Percentiles rank a stretch among this genome's conserved stretches.
Evolutionary conservation across 2,797 vertebrate genomes (phyloP).

Genomic region (Melanotaenia pygmaea): DNA sequence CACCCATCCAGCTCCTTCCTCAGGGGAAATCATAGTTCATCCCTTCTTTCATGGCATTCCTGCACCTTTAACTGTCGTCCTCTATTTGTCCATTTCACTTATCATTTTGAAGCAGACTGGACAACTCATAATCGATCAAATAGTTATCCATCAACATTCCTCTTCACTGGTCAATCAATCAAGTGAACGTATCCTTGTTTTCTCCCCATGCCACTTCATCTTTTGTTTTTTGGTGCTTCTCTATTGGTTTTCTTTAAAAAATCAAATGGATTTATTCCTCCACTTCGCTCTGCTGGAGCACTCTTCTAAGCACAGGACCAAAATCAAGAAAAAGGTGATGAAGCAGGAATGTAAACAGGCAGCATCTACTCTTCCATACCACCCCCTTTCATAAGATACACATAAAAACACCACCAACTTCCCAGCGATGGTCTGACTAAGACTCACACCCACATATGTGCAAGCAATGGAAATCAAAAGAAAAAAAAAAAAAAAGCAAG

Average conservation of each 20-base stretch:
- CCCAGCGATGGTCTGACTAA: slow-evolving; percentile 64
- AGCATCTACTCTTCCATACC: slow-evolving; percentile 46
- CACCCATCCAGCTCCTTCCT: slow-evolving; percentile 52
- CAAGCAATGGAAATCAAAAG: slow-evolving; percentile 29
- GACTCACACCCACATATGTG: slow-evolving; percentile 52
- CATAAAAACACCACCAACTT: slow-evolving; percentile 53
- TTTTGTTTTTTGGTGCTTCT: background rate
- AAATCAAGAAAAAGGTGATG: slow-evolving; percentile 56
- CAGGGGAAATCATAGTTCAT: slow-evolving; percentile 73
- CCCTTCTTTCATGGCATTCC: slow-evolving; percentile 55
- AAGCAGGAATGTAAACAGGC: slow-evolving; percentile 54
- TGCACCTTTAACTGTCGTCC: slow-evolving; percentile 36
- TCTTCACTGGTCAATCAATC: slow-evolving; percentile 43
- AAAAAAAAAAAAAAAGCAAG: no score
- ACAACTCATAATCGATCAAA: slow-evolving; percentile 52
- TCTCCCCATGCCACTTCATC: background rate
- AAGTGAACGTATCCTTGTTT: slow-evolving; percentile 1
- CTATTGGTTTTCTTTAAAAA: slow-evolving; percentile 9
- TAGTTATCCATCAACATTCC: slow-evolving; percentile 39
- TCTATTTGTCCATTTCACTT: slow-evolving; percentile 44
- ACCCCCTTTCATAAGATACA: slow-evolving; percentile 42
- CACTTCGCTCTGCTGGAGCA: slow-evolving; percentile 5
- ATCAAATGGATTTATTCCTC: slow-evolving; percentile 27
- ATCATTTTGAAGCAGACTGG: slow-evolving; percentile 40
- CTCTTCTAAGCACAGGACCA: slow-evolving; percentile 48